Evolutionary conservation across 2,888 invertebrate species (phyloP).

Genomic region (Mimachlamys varia): DNA sequence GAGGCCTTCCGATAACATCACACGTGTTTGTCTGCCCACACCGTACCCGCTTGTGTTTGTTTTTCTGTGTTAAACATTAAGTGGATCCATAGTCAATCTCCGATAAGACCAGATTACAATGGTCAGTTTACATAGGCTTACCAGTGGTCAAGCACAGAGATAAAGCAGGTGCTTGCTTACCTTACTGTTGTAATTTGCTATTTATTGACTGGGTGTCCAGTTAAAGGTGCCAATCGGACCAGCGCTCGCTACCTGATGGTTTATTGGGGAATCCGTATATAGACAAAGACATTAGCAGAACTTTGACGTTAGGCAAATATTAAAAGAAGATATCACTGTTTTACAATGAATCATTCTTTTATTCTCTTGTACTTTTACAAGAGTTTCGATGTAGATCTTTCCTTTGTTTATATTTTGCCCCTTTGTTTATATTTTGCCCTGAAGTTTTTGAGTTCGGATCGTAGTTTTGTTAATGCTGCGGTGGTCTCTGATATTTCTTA

Average conservation of each 20-base stretch:
- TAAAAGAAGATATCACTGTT: too few relatives aligned
- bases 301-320: too few relatives aligned
- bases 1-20: background rate
- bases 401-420: too few relatives aligned
- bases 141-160: background rate
- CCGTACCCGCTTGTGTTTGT: background rate
- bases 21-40: background rate
- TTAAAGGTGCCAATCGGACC: background rate
- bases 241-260: background rate
- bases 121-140: background rate
- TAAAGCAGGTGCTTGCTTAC: background rate
- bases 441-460: too few relatives aligned
- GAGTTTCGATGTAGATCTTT: too few relatives aligned
- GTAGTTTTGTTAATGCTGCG: too few relatives aligned
- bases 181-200: background rate
- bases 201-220: background rate
- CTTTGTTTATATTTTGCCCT: too few relatives aligned
- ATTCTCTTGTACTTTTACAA: too few relatives aligned
- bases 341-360: too few relatives aligned
- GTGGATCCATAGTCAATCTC: background rate
- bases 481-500: too few relatives aligned
- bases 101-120: conserved; percentile 2
- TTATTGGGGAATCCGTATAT: background rate
- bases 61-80: conserved; percentile 15
- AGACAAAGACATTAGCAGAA: too few relatives aligned